Base-by-base conservation (phyloP, 2,113 vertebrate species). In the Hydropotes inermis region DNA sequence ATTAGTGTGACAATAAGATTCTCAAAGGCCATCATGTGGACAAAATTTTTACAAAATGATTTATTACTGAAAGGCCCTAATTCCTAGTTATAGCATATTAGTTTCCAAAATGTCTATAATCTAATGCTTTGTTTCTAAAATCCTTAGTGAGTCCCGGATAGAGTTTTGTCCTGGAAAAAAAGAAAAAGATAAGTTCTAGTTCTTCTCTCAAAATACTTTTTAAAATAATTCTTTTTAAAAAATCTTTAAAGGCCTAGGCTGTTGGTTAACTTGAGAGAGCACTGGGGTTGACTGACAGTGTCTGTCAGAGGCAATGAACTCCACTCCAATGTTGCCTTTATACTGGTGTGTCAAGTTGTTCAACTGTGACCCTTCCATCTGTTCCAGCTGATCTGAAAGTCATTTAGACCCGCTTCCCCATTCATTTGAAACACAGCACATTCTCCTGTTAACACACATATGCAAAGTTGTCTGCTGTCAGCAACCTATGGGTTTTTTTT, bases 351-450 rank as follows among this genome's bases (percentile, higher is more conserved):
- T 99, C 99, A 99, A 99, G 99, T 99, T 99, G 99, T 99, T 99
- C 99, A 99, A 99, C 99, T 99, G 99, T 99, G 99, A 99, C 99
- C 99, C 98, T 99, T 99, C 99, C 99, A 99, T 99, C 99, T 99
- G 99, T 99, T 99, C 99, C 99, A 99, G 98, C 99, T 99, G 99
- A 99, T 99, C 99, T 99, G 99, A 99, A 99, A 99, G 99, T 99
- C 99, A 99, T 99, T 99, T 99, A 99, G 98, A 97, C 98, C 98
- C 97, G 64, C 98, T 99, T 98, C 98, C 98, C 98, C 98, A 98
- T 99, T 99, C 99, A 99, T 98, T 82, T 97, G 91, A 98, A 98
- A 99, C 98, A 98, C 98, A 98, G 98, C 96, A 39, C 98, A 98
- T 98, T 99, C 99, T 99, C 99, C 99, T 98, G 99, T 99, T 99